These are phyloP conservation scores for Celastrina argiolus DNA, from an alignment of 2,888 invertebrate genomes.

Conservation along the genomic window DNA sequence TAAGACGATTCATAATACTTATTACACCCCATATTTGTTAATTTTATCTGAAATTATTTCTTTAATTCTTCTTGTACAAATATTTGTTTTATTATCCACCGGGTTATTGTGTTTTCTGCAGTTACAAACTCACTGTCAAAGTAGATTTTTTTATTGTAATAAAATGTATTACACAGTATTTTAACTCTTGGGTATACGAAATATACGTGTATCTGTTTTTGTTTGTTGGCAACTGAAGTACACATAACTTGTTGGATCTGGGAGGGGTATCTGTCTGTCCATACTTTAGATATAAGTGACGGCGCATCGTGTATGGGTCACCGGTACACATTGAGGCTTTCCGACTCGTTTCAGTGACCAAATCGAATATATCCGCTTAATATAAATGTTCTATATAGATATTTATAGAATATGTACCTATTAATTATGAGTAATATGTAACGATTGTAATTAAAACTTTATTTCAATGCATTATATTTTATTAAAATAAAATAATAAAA, in stretches of 20 bases:
- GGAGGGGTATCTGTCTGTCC: not conserved
- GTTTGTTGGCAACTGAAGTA: not conserved
- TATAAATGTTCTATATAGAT: slow-evolving; percentile 76
- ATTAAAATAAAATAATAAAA: too few relatives aligned
- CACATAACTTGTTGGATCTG: not conserved
- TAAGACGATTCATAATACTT: not conserved
- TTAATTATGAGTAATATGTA: slow-evolving; percentile 75
- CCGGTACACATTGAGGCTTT: slow-evolving; percentile 32
- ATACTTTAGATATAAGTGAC: slow-evolving; percentile 17
- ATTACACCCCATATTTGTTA: not conserved
- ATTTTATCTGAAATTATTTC: not conserved
- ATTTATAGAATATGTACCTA: slow-evolving; percentile 76
- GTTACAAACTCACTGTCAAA: not conserved
- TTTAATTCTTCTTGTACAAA: not conserved
- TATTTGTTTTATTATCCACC: not conserved
- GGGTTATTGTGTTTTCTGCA: not conserved
- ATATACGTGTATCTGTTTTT: not conserved
- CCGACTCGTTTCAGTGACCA: slow-evolving; percentile 56
- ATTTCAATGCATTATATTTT: slow-evolving; percentile 63
- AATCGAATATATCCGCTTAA: slow-evolving; percentile 77
- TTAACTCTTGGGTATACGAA: not conserved
- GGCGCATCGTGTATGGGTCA: slow-evolving; percentile 28
- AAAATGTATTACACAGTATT: not conserved
- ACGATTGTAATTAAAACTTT: slow-evolving; percentile 77
- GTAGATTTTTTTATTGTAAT: not conserved